Base-by-base conservation (phyloP, 2,888 invertebrate species). In the Chrysotoxum bicinctum region DNA sequence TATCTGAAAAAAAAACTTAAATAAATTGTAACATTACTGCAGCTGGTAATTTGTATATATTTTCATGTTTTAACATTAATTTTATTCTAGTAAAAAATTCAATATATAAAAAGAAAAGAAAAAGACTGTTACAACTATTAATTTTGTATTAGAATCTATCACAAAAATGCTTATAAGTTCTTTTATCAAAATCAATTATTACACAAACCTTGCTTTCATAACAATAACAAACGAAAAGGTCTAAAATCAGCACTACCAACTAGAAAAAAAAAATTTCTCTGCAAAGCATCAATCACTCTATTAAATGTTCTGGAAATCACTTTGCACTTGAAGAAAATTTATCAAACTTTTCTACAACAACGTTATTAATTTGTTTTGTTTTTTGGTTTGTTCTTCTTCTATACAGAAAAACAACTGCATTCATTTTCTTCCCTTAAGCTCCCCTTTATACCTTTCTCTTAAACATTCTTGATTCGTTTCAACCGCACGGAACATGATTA, bases 401-500 rank as follows among this genome's bases (percentile, higher is more conserved):
- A n/a, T n/a, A 9, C 12, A 12, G 14, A 56, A 35, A 19, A 21
- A 35, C 7, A 21, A 14, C 8, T 35, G 35, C 58, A 58, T 21
- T 37, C 8, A 32, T 58, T 19, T 26, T 26, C 43, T 6, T 14
- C 32, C 35, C 5, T n/a, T 21, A 43, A 19, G 21, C 14, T 37
- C n/a, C 9, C 21, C 7, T 32, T 14, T 14, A n/a, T 37, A 37
- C 3, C n/a, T 8, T 19, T 19, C 37, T 37, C 30, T 21, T 14
- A 43, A 23, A 40, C 45, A 73, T 35, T 19, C 50, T 48, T 30
- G 37, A 72, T 72, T 69, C 45, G 56, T 66, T 68, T 50, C 45
- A 60, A 80, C 75, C 79, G 37, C 75, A 79, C 70, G 72, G 16
- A 84, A 84, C 84, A 79, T 84, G 80, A 84, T 84, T 84, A 84